Conservation (phyloP, 2,113 vertebrate genomes). For the Perca flavescens region DNA sequence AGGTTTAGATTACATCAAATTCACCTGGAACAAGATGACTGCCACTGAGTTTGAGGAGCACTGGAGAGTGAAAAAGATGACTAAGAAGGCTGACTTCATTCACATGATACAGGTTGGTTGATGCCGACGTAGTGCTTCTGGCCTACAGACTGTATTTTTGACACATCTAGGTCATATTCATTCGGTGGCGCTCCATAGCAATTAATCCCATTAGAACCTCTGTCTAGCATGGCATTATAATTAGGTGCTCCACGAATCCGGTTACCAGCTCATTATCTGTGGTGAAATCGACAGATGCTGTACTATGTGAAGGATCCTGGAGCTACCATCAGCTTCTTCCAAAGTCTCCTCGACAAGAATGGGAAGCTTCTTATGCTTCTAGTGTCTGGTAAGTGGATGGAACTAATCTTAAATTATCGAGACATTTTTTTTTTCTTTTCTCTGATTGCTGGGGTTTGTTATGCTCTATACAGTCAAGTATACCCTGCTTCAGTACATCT, state of each 20-base stretch:
- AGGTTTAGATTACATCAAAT: slow-evolving; percentile 87
- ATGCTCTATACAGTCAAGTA: not conserved
- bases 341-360: slow-evolving; percentile 84
- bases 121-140: not conserved
- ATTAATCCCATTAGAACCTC: slow-evolving; percentile 63
- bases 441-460: not conserved
- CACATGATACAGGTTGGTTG: slow-evolving; percentile 93
- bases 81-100: slow-evolving; percentile 92
- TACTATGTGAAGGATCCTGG: slow-evolving; percentile 91
- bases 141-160: slow-evolving; percentile 30
- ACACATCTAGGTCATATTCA: slow-evolving; percentile 59
- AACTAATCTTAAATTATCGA: slow-evolving; percentile 8
- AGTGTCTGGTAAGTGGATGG: slow-evolving; percentile 88
- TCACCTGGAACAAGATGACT: slow-evolving; percentile 92
- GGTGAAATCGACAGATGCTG: slow-evolving; percentile 84
- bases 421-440: not conserved
- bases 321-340: slow-evolving; percentile 89
- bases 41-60: slow-evolving; percentile 89
- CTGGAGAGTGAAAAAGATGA: slow-evolving; percentile 81
- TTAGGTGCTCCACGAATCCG: slow-evolving; percentile 45
- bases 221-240: slow-evolving; percentile 50
- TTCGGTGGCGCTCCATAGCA: slow-evolving; percentile 38
- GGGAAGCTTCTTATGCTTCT: slow-evolving; percentile 91
- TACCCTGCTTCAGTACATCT: not conserved
- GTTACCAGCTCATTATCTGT: slow-evolving; percentile 60